Evolutionary conservation across 2,888 invertebrate genomes (phyloP).

Genomic region (Oithona nana): DNA sequence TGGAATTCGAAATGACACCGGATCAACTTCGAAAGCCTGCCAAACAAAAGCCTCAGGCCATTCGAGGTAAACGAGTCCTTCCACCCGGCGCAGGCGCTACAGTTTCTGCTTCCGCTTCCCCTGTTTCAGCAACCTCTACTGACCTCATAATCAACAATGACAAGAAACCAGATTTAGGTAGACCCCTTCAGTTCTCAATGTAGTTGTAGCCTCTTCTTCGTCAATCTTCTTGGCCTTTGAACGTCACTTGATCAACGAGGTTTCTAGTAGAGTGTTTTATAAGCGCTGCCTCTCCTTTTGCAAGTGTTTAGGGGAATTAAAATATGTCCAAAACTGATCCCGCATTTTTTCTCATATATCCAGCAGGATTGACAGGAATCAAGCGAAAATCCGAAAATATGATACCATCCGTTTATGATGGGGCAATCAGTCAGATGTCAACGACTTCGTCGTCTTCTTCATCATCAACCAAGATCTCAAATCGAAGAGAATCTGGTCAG

Average conservation of each 20-base stretch:
- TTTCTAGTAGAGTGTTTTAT: too few species aligned
- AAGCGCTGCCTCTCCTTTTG: too few species aligned
- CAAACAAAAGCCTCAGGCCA: neutral
- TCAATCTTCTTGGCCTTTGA: too few species aligned
- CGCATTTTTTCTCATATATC: too few species aligned
- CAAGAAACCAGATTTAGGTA: too few species aligned
- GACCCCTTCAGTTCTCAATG: too few species aligned
- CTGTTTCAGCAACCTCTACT: neutral
- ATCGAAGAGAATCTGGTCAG: neutral
- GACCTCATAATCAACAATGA: too few species aligned
- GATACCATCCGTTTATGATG: neutral
- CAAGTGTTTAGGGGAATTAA: too few species aligned
- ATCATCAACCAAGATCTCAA: neutral
- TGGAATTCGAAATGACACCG: slow-evolving; percentile 48
- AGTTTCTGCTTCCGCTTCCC: neutral
- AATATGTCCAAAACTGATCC: too few species aligned
- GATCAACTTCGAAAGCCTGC: slow-evolving; percentile 31
- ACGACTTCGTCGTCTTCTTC: too few species aligned
- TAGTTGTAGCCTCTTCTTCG: too few species aligned
- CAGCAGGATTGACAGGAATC: neutral
- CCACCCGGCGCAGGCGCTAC: neutral
- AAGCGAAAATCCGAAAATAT: neutral
- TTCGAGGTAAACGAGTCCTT: neutral
- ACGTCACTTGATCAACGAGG: too few species aligned
- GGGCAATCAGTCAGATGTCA: neutral